Base-by-base conservation (phyloP, 2,888 invertebrate species). In the Uloborus plumipes region DNA sequence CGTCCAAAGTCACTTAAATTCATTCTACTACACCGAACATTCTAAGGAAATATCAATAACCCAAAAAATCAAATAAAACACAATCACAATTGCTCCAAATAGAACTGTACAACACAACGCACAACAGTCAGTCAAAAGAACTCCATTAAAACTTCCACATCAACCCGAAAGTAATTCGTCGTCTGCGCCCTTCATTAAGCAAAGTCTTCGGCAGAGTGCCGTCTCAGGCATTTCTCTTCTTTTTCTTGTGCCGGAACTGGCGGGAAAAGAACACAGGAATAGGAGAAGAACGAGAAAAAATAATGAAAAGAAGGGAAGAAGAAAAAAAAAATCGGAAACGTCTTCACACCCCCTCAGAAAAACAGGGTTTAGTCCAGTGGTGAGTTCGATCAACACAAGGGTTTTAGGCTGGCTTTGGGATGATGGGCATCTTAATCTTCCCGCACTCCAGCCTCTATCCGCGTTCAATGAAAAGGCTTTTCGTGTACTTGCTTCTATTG, bases 381-480 rank as follows among this genome's bases (percentile, higher is more conserved):
- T 81, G 80, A 81, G 80, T 81, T 81, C 80, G 74, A 74, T 81
- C 80, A 81, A 70, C 80, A 81, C 74, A 67, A 49, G 80, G 74
- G 80, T 70, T 66, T 81, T 81, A 81, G 62, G 65, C 65, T 59
- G 53, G 80, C 74, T 81, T 81, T 81, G 47, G 70, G 49, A 16
- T 81, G 80, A 81, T 81, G 73, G 80, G 80, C 74, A 70, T 51
- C 70, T 62, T 81, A 69, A 74, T 74, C 80, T 81, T 65, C 26
- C 15, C 50, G 50, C 62, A 70, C 74, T 69, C 62, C 58, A 39
- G 64, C 67, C 55, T 50, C 18, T 18, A 53, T 59, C 49, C 49
- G 31, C 70, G 74, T 74, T 81, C 80, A 81, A 81, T 81, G 80
- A 81, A 81, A 74, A 81, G 80, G 80, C 69, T 81, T 81, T 81